Percentiles rank a stretch among this genome's conserved stretches.
Conservation (phyloP, 2,797 vertebrate species). For the Parambassis ranga region DNA sequence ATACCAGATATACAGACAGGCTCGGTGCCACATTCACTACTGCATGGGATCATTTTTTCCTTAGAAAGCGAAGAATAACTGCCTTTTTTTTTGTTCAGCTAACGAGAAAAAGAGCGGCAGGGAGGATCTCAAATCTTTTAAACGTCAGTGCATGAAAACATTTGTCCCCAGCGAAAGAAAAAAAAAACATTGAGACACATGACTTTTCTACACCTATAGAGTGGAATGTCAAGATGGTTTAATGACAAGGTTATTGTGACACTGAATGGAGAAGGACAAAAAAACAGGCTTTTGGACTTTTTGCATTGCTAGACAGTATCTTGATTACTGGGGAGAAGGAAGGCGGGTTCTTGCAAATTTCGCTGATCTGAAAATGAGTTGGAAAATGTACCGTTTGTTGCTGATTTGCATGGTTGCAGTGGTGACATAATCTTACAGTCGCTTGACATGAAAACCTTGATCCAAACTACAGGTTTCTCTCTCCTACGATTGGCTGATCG, state of each 20-base stretch:
- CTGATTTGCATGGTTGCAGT: neutral
- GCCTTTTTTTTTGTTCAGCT: constrained; percentile 89
- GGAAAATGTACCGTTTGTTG: neutral
- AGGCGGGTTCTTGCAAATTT: too few relatives aligned
- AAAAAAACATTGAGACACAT: constrained; percentile 82
- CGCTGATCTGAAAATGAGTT: neutral
- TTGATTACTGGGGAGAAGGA: neutral
- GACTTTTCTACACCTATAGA: constrained; percentile 79
- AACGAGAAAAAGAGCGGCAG: constrained; percentile 77
- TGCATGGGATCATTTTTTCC: constrained; percentile 79
- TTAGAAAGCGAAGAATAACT: constrained; percentile 90
- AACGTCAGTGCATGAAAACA: constrained; percentile 88
- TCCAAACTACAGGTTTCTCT: neutral
- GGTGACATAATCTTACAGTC: neutral
- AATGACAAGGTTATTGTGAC: constrained; percentile 83
- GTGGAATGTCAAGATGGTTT: constrained; percentile 87
- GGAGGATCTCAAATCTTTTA: constrained; percentile 51
- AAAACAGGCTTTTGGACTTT: neutral
- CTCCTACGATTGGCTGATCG: constrained; percentile 41
- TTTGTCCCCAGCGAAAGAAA: constrained; percentile 81
- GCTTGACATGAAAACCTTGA: neutral
- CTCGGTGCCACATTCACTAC: constrained; percentile 98
- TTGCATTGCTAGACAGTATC: neutral
- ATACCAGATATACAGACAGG: constrained; percentile 99
- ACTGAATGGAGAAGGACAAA: constrained; percentile 51